Base-by-base conservation (phyloP, 2,113 vertebrate genomes). In the Seriola aureovittata region DNA sequence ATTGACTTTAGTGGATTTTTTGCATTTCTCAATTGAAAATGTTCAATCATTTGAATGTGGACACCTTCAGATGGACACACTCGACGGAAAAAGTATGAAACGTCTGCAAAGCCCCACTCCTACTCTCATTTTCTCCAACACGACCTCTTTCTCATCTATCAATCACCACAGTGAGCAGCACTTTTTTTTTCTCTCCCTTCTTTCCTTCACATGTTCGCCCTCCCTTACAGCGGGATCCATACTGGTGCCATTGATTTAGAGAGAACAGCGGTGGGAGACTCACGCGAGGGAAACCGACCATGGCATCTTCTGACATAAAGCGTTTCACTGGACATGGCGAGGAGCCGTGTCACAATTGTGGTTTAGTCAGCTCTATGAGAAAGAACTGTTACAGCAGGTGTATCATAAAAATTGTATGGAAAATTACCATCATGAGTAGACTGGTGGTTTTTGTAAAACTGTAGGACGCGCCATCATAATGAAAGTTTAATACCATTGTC, bases 131-230 rank as follows among this genome's bases (percentile, higher is more conserved):
- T n/a, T 72, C 57, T 62, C 29, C 23, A 38, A 52, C 62, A 16
- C 55, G 29, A 32, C 69, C 62, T 76, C 14, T 46, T 25, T 71
- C 32, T 86, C 59, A 50, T 64, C 63, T 66, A 55, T 81, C 75
- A 63, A 42, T 82, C 87, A 57, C 17, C 38, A 14, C 66, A 69
- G 50, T 1, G 0, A 70, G 71, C 72, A 29, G 36, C 48, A 10
- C 9, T 38, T 36, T 25, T 67, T 54, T 67, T 50, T 32, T n/a
- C 62, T 42, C 25, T 67, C 50, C 67, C 50, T 65, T 80, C 68
- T 6, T 55, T 25, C 55, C 44, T 21, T 78, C 71, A 65, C 60
- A 73, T 7, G 13, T 73, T 63, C 16, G 1, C 40, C 54, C 55
- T 25, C 50, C 38, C 75, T 62, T 72, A 46, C 59, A 44, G 42